Percentiles rank a stretch among this genome's conserved stretches.
These are phyloP conservation scores for Ciona savignyi DNA, from an alignment of 23 tunicate species.

Conservation along the genomic window DNA sequence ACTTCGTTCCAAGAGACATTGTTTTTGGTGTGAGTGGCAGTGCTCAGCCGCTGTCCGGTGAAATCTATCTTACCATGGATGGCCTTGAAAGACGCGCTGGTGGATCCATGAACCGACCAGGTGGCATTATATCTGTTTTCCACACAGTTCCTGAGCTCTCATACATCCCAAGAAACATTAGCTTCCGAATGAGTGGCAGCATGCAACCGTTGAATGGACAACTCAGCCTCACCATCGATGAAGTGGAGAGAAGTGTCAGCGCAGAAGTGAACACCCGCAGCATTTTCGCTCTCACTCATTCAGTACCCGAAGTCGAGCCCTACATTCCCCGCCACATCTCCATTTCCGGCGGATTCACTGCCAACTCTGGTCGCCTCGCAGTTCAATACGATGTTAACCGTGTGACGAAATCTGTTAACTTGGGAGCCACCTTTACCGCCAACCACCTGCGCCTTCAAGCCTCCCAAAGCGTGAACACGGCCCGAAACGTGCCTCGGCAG, in stretches of 20 bases:
- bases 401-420: slow-evolving; percentile 1
- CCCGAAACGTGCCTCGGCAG: neutral
- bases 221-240: slow-evolving; percentile 29
- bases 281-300: neutral
- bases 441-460: slow-evolving; percentile 8
- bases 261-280: slow-evolving; percentile 8
- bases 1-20: slow-evolving; percentile 23
- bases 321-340: slow-evolving; percentile 24
- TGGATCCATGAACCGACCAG: neutral
- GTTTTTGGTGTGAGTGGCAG: slow-evolving; percentile 11
- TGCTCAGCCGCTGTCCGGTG: slow-evolving; percentile 23
- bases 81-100: neutral
- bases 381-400: neutral
- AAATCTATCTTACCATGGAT: slow-evolving; percentile 28
- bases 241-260: slow-evolving; percentile 23
- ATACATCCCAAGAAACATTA: slow-evolving; percentile 29
- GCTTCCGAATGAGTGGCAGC: slow-evolving; percentile 13
- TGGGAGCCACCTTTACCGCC: neutral
- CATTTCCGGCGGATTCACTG: neutral
- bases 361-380: neutral
- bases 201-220: slow-evolving; percentile 32
- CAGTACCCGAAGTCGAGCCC: slow-evolving; percentile 24
- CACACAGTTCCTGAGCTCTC: slow-evolving; percentile 8
- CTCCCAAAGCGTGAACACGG: slow-evolving; percentile 1
- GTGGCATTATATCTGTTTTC: neutral